Base-by-base conservation (phyloP, 2,797 vertebrate species). In the Fistularia tabacaria region DNA sequence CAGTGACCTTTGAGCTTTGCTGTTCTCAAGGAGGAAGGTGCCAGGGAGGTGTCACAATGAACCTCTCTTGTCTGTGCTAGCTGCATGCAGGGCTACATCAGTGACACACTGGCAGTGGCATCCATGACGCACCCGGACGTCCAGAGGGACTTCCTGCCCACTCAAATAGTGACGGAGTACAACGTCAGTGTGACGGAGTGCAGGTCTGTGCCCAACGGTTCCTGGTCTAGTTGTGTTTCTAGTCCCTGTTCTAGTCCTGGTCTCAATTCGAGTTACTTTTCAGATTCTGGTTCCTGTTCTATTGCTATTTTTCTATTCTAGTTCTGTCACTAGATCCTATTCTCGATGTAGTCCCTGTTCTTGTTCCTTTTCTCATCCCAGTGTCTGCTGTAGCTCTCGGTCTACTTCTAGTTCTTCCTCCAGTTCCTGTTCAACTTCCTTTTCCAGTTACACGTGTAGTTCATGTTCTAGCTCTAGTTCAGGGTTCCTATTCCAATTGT, bases 51-150 rank as follows among this genome's bases (percentile, higher is more conserved):
- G 25, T 25, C 25, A 2, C 5, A 7, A 6, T 51, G 46, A 37
- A 0, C 0, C 38, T 43, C 49, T 1, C 36, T 7, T 14, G 60
- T n/a, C 40, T 45, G 12, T 40, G 14, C 0, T 77, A 98, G 95
- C 77, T 98, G 96, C 84, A 92, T 93, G 83, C 82, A 59, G 0
- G 94, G 94, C 7, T 98, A 97, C 62, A 87, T 98, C 82, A 93
- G 93, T 87, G 88, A 94, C 88, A 94, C 93, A 38, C 91, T 98
- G 7, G 97, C 96, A 0, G 14, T 85, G 10, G 94, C 93, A 62
- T 57, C 39, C 39, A 62, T 90, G 61, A 74, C 49, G 44, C 79
- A 94, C 76, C 82, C 79, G 0, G 86, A 74, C 40, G 62, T 85
- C 8, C 8, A 0, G 0, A 71, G 59, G 14, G 86, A 62, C 56